phyloP scores from a whole-genome alignment of 2,797 vertebrate genomes.

The Buphagus erythrorhynchus region DNA sequence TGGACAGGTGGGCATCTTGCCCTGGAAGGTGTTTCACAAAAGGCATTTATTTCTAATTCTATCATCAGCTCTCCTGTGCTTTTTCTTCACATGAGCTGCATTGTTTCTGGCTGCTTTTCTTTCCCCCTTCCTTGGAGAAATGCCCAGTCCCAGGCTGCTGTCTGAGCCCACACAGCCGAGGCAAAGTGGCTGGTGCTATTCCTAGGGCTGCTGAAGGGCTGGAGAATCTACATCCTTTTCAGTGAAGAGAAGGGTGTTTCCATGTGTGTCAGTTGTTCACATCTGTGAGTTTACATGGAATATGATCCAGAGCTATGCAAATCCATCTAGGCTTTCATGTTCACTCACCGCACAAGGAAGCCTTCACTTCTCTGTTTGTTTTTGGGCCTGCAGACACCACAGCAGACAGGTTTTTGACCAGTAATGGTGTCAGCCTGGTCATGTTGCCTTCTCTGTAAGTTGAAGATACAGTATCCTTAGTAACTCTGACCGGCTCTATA shows the following conservation, averaged over 20 bases:
- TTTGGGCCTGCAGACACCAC: background rate
- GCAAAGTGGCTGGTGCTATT: background rate
- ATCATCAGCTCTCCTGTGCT: background rate
- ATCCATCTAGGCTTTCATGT: background rate
- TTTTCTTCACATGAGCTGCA: background rate
- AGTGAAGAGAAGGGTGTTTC: background rate
- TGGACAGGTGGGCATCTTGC: background rate
- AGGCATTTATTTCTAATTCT: background rate
- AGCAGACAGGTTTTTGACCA: background rate
- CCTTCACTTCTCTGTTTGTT: background rate
- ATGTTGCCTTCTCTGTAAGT: background rate
- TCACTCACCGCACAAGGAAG: background rate
- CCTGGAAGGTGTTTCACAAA: background rate
- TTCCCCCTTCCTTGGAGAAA: background rate
- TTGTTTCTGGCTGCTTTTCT: background rate
- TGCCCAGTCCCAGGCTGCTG: background rate
- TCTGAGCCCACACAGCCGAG: background rate
- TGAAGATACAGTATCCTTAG: background rate
- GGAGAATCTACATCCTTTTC: background rate
- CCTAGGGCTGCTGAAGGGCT: background rate
- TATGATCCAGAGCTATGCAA: background rate
- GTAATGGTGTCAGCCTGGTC: background rate
- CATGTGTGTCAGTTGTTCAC: background rate
- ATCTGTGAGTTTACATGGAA: background rate
- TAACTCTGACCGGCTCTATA: background rate